Conservation (phyloP, 2,797 vertebrate species). For the Sibirionetta formosa region DNA sequence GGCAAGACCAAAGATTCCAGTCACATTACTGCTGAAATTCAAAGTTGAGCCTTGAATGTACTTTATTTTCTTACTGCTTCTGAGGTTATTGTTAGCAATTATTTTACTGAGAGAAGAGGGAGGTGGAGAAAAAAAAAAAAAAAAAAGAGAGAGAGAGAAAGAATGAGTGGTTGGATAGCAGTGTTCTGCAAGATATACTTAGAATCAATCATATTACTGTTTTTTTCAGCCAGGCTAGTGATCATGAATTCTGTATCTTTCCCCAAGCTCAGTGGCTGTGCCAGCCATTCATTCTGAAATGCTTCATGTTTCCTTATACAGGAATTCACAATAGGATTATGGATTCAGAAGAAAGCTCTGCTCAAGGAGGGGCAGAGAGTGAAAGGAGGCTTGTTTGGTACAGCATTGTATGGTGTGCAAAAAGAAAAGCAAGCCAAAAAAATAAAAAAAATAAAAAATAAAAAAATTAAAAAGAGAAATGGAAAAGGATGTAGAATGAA, state of each 20-base stretch:
- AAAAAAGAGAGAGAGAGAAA: neutral
- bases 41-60: neutral
- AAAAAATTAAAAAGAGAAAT: neutral
- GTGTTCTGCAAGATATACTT: conserved; percentile 55
- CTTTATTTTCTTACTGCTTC: conserved; percentile 13
- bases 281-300: conserved; percentile 16
- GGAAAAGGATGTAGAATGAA: neutral
- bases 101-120: conserved; percentile 36
- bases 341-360: neutral
- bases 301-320: neutral
- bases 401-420: neutral
- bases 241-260: conserved; percentile 47
- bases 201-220: conserved; percentile 46
- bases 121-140: neutral
- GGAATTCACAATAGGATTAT: neutral
- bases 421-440: neutral
- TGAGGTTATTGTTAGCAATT: conserved; percentile 48
- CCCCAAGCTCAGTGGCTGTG: neutral
- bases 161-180: conserved; percentile 36
- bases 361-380: neutral
- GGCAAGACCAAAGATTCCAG: neutral
- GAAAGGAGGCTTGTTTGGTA: neutral
- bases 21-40: neutral
- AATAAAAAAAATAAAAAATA: neutral
- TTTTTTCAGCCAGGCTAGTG: conserved; percentile 23